A percentile compares a stretch with the other conserved stretches of the same genome.
These are phyloP conservation scores for Drosophila monieri DNA, from an alignment of 2,888 invertebrate species.

Conservation along the genomic window DNA sequence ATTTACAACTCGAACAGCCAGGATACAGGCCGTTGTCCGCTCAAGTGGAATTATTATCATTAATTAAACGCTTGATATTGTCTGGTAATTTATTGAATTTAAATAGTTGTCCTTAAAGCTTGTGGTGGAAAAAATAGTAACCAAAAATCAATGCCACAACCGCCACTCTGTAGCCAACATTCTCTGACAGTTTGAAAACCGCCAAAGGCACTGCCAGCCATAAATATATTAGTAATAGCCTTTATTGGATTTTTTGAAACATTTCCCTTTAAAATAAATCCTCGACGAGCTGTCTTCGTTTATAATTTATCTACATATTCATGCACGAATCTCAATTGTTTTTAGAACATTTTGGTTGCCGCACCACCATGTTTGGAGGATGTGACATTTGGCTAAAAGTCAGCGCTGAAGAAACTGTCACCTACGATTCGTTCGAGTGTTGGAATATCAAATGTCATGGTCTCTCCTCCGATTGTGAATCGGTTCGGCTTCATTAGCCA, in stretches of 20 bases:
- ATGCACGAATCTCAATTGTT: constrained; percentile 24
- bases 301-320: constrained; percentile 43
- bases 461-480: constrained; percentile 34
- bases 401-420: constrained; percentile 18
- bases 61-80: constrained; percentile 55
- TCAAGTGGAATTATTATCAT: constrained; percentile 53
- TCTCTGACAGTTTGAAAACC: constrained; percentile 47
- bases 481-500: constrained; percentile 47
- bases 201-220: constrained; percentile 6
- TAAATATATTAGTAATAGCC: constrained; percentile 7
- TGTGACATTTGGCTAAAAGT: constrained; percentile 49
- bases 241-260: too few species aligned
- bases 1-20: constrained; percentile 29
- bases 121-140: neutral
- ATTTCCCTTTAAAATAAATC: constrained; percentile 33
- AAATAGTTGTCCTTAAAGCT: constrained; percentile 8
- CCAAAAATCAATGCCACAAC: neutral
- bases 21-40: neutral
- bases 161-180: constrained; percentile 37
- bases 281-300: constrained; percentile 5
- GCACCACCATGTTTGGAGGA: constrained; percentile 29
- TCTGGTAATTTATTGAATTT: constrained; percentile 30
- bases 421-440: constrained; percentile 15
- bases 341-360: constrained; percentile 25
- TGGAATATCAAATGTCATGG: constrained; percentile 36